phyloP scores from a whole-genome alignment of 2,888 invertebrate species.

The Pomacea canaliculata region DNA sequence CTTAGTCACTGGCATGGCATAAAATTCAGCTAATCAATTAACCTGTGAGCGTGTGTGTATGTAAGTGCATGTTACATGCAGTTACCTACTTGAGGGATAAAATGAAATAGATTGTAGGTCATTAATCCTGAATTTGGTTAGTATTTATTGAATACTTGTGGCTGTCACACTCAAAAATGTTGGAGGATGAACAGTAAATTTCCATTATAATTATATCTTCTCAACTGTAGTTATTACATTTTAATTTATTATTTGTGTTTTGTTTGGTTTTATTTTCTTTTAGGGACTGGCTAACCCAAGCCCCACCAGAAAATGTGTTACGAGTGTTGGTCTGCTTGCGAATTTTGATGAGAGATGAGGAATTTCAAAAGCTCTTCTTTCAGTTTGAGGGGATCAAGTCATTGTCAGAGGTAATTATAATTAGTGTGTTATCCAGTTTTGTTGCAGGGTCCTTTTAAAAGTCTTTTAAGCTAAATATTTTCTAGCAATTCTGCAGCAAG shows the following conservation, averaged over 20 bases:
- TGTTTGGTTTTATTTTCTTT: constrained; percentile 23
- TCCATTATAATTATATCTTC: too few relatives aligned
- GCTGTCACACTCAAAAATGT: too few relatives aligned
- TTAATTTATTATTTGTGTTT: not conserved
- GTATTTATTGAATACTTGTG: too few relatives aligned
- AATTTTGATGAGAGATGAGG: constrained; percentile 62
- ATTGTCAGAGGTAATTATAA: constrained; percentile 53
- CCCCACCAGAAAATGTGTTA: constrained; percentile 62
- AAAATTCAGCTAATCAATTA: too few relatives aligned
- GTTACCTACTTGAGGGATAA: too few relatives aligned
- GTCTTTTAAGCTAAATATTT: too few relatives aligned
- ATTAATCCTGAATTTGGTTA: not conserved
- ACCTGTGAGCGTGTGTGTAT: not conserved
- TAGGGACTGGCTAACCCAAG: constrained; percentile 63
- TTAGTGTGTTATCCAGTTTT: not conserved
- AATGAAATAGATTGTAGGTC: too few relatives aligned
- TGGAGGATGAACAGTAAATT: too few relatives aligned
- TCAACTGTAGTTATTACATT: not conserved
- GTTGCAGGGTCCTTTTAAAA: too few relatives aligned
- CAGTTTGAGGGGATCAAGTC: constrained; percentile 56
- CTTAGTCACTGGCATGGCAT: too few relatives aligned
- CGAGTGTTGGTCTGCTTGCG: constrained; percentile 62
- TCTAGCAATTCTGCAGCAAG: too few relatives aligned
- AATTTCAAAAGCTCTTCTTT: constrained; percentile 62
- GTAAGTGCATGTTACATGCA: not conserved